Percentiles rank a stretch among this genome's conserved stretches.
phyloP scores from a whole-genome alignment of 2,113 vertebrate species.

The Sebastes fasciatus region DNA sequence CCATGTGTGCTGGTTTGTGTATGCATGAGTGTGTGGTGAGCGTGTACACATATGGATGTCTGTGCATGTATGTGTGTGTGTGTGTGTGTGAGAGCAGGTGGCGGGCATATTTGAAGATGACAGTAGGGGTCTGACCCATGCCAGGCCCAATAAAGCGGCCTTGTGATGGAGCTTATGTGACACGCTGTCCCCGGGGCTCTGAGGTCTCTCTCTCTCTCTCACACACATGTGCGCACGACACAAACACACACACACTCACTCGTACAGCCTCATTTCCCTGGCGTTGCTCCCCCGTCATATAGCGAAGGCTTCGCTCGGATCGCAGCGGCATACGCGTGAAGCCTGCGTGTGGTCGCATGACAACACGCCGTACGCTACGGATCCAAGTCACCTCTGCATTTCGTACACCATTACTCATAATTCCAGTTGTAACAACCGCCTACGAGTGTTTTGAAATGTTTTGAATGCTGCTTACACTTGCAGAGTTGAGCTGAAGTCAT shows the following conservation, averaged over 20 bases:
- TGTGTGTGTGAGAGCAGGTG: conserved; percentile 82
- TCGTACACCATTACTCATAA: conserved; percentile 35
- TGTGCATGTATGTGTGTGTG: conserved; percentile 35
- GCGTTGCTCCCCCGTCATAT: conserved; percentile 56
- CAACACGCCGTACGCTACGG: conserved; percentile 36
- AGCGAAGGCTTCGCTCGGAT: conserved; percentile 59
- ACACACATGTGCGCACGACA: conserved; percentile 27
- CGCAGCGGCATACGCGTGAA: conserved; percentile 47
- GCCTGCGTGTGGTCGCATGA: conserved; percentile 69
- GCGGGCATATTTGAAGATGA: conserved; percentile 85
- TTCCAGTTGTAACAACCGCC: conserved; percentile 35
- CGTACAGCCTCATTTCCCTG: conserved; percentile 44
- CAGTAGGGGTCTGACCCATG: conserved; percentile 83
- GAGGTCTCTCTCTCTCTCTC: conserved; percentile 65
- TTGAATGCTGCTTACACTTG: conserved; percentile 25
- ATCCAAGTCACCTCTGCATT: conserved; percentile 55
- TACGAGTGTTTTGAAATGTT: conserved; percentile 52
- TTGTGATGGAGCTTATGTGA: conserved; percentile 84
- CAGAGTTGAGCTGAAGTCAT: conserved; percentile 18
- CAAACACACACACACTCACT: conserved; percentile 33
- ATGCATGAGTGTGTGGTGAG: conserved; percentile 57
- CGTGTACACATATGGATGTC: conserved; percentile 53
- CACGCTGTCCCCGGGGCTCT: conserved; percentile 76
- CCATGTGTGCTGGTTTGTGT: conserved; percentile 69
- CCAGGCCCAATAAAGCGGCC: conserved; percentile 83